phyloP scores from a whole-genome alignment of 2,888 invertebrate genomes.

The Cyclophora albipunctata region DNA sequence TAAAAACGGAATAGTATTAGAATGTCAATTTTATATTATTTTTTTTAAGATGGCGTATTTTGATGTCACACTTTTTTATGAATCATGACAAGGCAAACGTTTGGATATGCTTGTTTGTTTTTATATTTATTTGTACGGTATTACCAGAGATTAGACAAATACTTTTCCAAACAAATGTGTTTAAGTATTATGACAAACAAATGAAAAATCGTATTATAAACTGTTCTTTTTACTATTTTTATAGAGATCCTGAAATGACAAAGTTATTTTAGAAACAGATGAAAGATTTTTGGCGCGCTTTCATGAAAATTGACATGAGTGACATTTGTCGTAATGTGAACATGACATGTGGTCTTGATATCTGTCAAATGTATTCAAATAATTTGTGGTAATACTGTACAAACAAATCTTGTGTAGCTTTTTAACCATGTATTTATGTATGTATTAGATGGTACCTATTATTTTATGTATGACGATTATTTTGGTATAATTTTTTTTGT shows the following conservation, averaged over 20 bases:
- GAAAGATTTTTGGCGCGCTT: too few relatives aligned
- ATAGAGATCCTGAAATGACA: too few relatives aligned
- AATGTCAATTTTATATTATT: constrained; percentile 41
- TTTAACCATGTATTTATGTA: constrained; percentile 34
- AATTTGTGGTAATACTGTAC: too few relatives aligned
- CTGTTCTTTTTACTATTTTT: too few relatives aligned
- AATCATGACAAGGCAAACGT: constrained; percentile 67
- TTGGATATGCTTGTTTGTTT: constrained; percentile 51
- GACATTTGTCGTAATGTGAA: too few relatives aligned
- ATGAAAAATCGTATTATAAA: too few relatives aligned
- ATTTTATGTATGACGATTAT: constrained; percentile 22
- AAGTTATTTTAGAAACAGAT: too few relatives aligned
- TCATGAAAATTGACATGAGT: too few relatives aligned
- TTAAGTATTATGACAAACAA: constrained; percentile 9
- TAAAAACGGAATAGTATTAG: constrained; percentile 46
- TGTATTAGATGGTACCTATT: constrained; percentile 30
- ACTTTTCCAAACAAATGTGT: constrained; percentile 36
- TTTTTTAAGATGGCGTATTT: constrained; percentile 70
- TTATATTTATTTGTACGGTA: constrained; percentile 9
- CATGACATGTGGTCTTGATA: too few relatives aligned
- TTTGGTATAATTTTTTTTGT: constrained; percentile 25
- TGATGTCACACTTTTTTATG: constrained; percentile 57
- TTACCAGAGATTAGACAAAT: constrained; percentile 1
- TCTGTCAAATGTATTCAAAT: too few relatives aligned
- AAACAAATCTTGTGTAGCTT: constrained; percentile 31